Evolutionary conservation across 2,797 vertebrate genomes (phyloP), one percentile per base, ranked within the genome.

Genomic region (Margarornis squamiger): DNA sequence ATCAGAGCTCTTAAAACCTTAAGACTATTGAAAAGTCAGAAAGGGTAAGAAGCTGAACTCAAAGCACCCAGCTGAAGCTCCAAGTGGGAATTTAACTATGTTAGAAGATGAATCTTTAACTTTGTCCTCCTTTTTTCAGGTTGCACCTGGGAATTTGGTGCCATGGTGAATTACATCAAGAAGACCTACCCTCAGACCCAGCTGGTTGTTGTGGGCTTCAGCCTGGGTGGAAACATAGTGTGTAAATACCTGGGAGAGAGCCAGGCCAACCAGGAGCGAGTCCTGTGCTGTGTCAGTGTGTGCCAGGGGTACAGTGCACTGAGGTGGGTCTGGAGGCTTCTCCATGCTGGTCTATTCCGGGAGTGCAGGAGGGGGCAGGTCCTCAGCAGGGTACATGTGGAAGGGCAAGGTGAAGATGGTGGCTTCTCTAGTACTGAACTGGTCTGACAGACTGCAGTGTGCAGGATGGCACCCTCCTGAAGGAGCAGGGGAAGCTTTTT

Each of bases 261-360:
- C 93, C 98, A 97, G 52, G 95, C 94, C 46, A 99, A 99, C 97
- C 99, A 99, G 97, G 99, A 99, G 61, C 97, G 98, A 61, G 99
- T 99, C n/a, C 97, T 99, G 90, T 99, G 99, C 94, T 99, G 99
- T 2, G 98, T 99, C 95, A 99, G 99, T 2, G 98, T 99, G 92
- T 99, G 99, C 97, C 99, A 99, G 97, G 99, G 99, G 1, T 99
- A 99, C 98, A 99, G 99, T 0, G 99, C 99, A 2, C 98, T 99
- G 72, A 99, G 99, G 99, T 99, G 96, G 96, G 99, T 97, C 45
- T 41, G 7, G n/a, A 38, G 5, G 5, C 23, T 70, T 39, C 16
- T 59, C 32, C 1, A 0, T 36, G 34, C 5, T 27, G 3, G 3
- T 43, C 14, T 51, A 26, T 75, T 52, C 23, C 55, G 26, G 17